These are phyloP conservation scores for Tychaedon coryphoeus DNA, from an alignment of 2,113 vertebrate genomes.

Conservation along the genomic window DNA sequence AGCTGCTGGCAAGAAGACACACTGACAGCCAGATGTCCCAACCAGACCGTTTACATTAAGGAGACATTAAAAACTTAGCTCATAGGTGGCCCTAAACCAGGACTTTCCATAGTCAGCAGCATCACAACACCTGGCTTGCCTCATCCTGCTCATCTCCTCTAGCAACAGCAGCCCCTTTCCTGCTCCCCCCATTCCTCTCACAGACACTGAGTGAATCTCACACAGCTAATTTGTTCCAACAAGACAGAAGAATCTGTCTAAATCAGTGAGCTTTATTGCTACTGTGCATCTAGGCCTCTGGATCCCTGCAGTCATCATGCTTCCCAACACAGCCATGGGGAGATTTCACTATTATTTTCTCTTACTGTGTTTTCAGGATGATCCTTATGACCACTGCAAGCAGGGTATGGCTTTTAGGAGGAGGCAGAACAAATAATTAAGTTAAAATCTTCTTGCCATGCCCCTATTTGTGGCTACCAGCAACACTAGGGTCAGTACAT, in stretches of 20 bases:
- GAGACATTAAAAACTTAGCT: slow-evolving; percentile 68
- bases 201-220: not conserved
- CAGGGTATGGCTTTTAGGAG: not conserved
- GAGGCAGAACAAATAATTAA: not conserved
- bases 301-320: not conserved
- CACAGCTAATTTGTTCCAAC: slow-evolving; percentile 33
- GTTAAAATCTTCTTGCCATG: not conserved
- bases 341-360: not conserved
- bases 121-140: slow-evolving; percentile 55
- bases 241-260: slow-evolving; percentile 11
- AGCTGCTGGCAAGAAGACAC: slow-evolving; percentile 67
- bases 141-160: slow-evolving; percentile 29
- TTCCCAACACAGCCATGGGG: not conserved
- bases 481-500: not conserved
- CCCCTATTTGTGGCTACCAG: not conserved
- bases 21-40: slow-evolving; percentile 72
- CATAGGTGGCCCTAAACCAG: slow-evolving; percentile 73
- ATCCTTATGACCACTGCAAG: not conserved
- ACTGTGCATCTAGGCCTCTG: slow-evolving; percentile 19
- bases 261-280: slow-evolving; percentile 17
- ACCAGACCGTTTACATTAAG: slow-evolving; percentile 70
- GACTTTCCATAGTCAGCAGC: slow-evolving; percentile 52
- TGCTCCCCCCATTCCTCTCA: not conserved
- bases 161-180: slow-evolving; percentile 13
- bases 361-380: not conserved